phyloP scores from a whole-genome alignment of 2,888 invertebrate genomes.

The Trissoscelio sp. region DNA sequence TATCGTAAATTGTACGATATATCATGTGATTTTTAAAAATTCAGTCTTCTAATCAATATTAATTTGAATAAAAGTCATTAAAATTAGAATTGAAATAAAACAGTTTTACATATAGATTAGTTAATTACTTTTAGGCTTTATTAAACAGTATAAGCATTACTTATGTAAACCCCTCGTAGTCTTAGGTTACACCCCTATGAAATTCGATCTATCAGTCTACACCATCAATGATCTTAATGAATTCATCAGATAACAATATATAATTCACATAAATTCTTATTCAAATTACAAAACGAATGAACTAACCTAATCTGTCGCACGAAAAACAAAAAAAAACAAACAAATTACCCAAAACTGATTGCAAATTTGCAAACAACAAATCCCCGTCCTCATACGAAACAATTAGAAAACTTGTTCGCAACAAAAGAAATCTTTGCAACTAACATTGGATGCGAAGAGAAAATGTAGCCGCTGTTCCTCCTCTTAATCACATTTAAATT shows the following conservation, averaged over 20 bases:
- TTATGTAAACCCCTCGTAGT: not conserved
- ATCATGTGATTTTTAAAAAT: too few relatives aligned
- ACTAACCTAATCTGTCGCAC: not conserved
- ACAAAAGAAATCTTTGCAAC: conserved; percentile 35
- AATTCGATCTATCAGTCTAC: not conserved
- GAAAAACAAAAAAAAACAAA: too few relatives aligned
- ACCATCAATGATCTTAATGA: conserved; percentile 7
- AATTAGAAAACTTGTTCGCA: conserved; percentile 34
- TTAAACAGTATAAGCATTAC: too few relatives aligned
- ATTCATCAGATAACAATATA: not conserved
- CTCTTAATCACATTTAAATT: conserved; percentile 62
- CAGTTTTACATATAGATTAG: too few relatives aligned
- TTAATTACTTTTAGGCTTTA: not conserved
- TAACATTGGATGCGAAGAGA: not conserved
- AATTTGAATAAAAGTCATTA: too few relatives aligned
- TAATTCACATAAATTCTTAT: not conserved
- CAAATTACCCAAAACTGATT: conserved; percentile 5
- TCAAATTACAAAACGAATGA: not conserved
- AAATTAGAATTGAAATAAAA: too few relatives aligned
- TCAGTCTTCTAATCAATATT: too few relatives aligned
- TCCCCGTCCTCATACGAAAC: not conserved
- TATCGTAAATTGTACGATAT: too few relatives aligned
- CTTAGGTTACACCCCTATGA: conserved; percentile 9
- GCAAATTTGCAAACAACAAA: not conserved
- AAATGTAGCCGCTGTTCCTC: conserved; percentile 22